Evolutionary conservation across 2,113 vertebrate genomes (phyloP), one percentile per base, ranked within the genome.

Genomic region (Zeus faber): DNA sequence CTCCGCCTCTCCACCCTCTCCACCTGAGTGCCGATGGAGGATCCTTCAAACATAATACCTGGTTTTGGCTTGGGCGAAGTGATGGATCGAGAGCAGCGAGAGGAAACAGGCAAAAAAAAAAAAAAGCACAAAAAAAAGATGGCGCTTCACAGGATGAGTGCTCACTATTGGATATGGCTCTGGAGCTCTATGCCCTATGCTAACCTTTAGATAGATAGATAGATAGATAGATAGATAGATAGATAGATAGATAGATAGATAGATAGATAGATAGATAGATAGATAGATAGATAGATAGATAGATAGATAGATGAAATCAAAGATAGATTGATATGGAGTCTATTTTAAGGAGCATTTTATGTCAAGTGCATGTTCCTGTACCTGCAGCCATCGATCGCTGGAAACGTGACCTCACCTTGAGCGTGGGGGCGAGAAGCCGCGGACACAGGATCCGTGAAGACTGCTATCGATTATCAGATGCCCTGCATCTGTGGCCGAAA

Each of bases 351-450:
- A 7, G 39, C 31, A 9, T 35, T 35, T 35, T 11, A 41, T 17
- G 39, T 54, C 26, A 55, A 51, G 46, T 18, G 24, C 35, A 11
- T 17, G 61, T 66, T 68, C 57, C 73, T 72, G 10, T 48, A 70
- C 71, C 65, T 75, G 60, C 27, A 70, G 55, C 62, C 23, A 29
- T 50, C 41, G 13, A 23, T 45, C 43, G 9, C 69, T 68, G 44
- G 77, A 69, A 77, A 81, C 10, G 22, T 9, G 68, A 76, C 58
- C 73, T 74, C 63, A 60, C 64, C 61, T 74, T 70, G 49, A 62
- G 60, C 60, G 57, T 45, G 61, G 72, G 53, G 59, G 85, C 78
- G 88, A 87, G 87, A 87, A 89, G 85, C 84, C 87, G 79, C 81
- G 76, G 41, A n/a, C n/a, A n/a, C n/a, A n/a, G n/a, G n/a, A n/a